These are phyloP conservation scores for Anthophora plumipes DNA, from an alignment of 2,888 invertebrate species.

Conservation along the genomic window DNA sequence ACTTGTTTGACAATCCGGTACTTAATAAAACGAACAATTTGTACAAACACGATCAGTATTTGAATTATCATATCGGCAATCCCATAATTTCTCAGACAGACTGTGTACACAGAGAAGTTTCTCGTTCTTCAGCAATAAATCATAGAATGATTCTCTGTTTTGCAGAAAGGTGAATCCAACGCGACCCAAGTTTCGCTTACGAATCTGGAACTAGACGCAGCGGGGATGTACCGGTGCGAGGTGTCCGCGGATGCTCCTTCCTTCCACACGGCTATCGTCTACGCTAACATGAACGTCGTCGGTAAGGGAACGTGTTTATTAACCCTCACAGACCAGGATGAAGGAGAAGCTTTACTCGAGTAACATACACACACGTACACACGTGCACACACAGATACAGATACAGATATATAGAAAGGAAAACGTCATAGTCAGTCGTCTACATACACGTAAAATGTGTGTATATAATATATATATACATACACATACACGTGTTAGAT, in stretches of 20 bases:
- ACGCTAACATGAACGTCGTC: slow-evolving; percentile 80
- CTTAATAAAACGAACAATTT: too few species aligned
- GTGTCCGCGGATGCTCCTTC: slow-evolving; percentile 83
- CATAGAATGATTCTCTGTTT: slow-evolving; percentile 32
- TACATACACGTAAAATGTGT: background rate
- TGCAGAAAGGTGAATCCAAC: slow-evolving; percentile 81
- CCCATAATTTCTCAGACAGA: too few species aligned
- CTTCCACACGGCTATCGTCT: slow-evolving; percentile 81
- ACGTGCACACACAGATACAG: too few species aligned
- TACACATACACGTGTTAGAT: background rate
- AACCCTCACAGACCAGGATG: background rate
- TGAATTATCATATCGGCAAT: too few species aligned
- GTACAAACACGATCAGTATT: too few species aligned
- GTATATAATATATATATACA: too few species aligned
- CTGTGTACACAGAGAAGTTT: too few species aligned
- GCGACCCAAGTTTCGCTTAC: slow-evolving; percentile 80
- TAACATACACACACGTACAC: background rate
- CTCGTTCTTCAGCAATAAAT: too few species aligned
- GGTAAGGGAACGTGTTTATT: slow-evolving; percentile 73
- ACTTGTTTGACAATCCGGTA: too few species aligned
- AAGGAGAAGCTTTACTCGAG: background rate
- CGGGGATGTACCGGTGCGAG: slow-evolving; percentile 82
- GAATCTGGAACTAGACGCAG: slow-evolving; percentile 79
- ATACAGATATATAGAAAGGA: too few species aligned
- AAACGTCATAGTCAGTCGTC: too few species aligned